A percentile compares a stretch with the other conserved stretches of the same genome.
Evolutionary conservation across 2,797 vertebrate species (phyloP).

Genomic region (Eulemur albifrons): DNA sequence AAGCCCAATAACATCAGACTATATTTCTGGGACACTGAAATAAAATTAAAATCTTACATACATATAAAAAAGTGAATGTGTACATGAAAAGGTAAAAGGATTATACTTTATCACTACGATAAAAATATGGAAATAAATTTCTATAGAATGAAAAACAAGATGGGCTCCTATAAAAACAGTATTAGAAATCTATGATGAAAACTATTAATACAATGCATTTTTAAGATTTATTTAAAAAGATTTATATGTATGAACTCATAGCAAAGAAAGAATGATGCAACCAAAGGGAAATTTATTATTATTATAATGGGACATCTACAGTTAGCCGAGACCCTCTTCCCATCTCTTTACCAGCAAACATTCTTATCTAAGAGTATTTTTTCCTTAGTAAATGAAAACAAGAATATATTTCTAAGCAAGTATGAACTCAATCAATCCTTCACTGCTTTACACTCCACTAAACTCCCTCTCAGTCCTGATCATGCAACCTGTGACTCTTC

Average conservation of each 20-base stretch:
- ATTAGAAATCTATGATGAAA: slow-evolving; percentile 33
- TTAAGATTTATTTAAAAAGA: not conserved
- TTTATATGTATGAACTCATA: slow-evolving; percentile 32
- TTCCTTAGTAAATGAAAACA: slow-evolving; percentile 15
- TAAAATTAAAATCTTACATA: slow-evolving; percentile 19
- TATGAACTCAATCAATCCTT: slow-evolving; percentile 1
- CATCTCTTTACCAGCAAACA: not conserved
- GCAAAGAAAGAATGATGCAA: not conserved
- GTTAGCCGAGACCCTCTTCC: not conserved
- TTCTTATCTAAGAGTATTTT: not conserved
- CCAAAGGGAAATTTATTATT: not conserved
- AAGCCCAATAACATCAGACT: not conserved
- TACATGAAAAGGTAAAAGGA: not conserved
- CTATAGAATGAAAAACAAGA: not conserved
- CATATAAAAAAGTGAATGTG: not conserved
- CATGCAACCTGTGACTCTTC: not conserved
- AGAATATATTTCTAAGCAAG: not conserved
- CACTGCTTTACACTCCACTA: not conserved
- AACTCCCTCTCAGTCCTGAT: not conserved
- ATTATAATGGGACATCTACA: not conserved
- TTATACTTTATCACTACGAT: not conserved
- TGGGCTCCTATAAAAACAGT: not conserved
- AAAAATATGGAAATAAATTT: slow-evolving; percentile 24
- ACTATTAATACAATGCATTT: not conserved
- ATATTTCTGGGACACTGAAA: not conserved